Base-by-base conservation (phyloP, 2,888 invertebrate genomes). In the Ypsolopha sequella region DNA sequence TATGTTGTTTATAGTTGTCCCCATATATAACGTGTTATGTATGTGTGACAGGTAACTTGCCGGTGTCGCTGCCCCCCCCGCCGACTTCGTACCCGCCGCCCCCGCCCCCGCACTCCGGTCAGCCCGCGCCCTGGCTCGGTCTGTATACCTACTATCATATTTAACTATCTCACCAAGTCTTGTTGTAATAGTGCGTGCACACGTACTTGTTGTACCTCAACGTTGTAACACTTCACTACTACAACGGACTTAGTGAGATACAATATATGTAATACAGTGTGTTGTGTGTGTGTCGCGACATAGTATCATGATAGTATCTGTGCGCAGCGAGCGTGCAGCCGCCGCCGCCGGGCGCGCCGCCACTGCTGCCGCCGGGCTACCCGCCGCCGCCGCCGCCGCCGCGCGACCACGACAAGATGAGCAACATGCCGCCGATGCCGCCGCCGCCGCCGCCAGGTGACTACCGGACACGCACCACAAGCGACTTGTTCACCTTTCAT, bases 51-150 rank as follows among this genome's bases (percentile, higher is more conserved):
- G 41, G 41, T 7, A 41, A 41, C 11, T 13, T 41, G 11, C 41
- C 41, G 41, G n/a, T 13, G 11, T 41, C 41, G 34, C n/a, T 45
- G 45, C 45, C 68, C n/a, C 59, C 65, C 7, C 68, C 70, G 54
- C 66, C 72, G 52, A 59, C 67, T 51, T 62, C 58, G 52, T 59
- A 63, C 55, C 81, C 79, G 57, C 87, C 82, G 57, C 88, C 56
- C 54, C 88, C 88, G 53, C 85, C 84, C 6, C 88, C 82, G 66
- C 87, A 88, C 52, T 79, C 85, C 48, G 73, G 82, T 35, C 85
- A 85, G 11, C 82, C 86, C 51, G 73, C 78, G 61, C 80, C 79
- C 47, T 78, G 80, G 80, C 76, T 78, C 34, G 79, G 80, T 76
- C 52, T 52, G 56, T 56, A 49, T 14, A 7, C 11, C 7, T 3